Conservation (phyloP, 2,113 vertebrate species). For the Platycercus adscitus region DNA sequence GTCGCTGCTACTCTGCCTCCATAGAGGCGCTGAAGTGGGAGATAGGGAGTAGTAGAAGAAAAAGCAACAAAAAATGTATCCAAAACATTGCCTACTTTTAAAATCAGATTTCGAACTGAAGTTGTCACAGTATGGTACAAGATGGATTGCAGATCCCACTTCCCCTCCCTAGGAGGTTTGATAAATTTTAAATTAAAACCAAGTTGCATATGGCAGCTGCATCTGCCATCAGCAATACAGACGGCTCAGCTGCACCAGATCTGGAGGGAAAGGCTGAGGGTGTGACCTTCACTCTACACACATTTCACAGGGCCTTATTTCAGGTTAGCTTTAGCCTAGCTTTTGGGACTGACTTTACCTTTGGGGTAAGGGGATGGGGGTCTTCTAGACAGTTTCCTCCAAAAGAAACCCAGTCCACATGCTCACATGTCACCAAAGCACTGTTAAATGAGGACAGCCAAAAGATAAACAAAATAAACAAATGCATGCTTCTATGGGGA, state of each 20-base stretch:
- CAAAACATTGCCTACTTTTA: neutral
- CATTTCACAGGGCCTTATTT: neutral
- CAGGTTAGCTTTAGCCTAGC: neutral
- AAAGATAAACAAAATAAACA: neutral
- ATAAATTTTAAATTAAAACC: neutral
- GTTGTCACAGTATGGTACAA: neutral
- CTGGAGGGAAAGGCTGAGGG: neutral
- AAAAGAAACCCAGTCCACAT: neutral
- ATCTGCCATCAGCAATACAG: neutral
- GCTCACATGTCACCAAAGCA: neutral
- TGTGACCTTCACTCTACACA: neutral
- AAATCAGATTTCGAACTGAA: neutral
- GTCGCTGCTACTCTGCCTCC: neutral
- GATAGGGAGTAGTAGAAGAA: neutral
- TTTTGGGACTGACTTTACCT: neutral
- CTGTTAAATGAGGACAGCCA: neutral
- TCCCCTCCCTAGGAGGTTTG: neutral
- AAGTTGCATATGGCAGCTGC: neutral
- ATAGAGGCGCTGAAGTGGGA: neutral
- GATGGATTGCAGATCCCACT: neutral
- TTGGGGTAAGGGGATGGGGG: neutral
- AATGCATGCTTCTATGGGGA: neutral
- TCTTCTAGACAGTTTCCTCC: neutral
- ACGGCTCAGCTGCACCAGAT: neutral
- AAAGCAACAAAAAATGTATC: neutral